Evolutionary conservation across 1,140 invertebrate genomes (phyloP).

Genomic region (Heliconius melpomene): DNA sequence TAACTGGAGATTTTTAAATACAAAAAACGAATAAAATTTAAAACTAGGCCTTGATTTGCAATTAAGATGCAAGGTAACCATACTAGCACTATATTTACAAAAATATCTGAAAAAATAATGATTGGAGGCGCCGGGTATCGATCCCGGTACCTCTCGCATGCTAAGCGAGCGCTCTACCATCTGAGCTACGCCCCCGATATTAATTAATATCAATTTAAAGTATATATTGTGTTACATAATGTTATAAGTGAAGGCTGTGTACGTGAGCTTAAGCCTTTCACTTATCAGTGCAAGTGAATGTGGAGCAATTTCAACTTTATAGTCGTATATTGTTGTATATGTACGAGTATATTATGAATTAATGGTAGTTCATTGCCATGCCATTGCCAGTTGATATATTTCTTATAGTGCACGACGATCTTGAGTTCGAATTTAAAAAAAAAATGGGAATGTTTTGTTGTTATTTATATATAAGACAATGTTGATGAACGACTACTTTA

Average conservation of each 20-base stretch:
- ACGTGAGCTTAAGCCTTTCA: constrained; percentile 35
- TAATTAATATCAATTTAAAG: constrained; percentile 6
- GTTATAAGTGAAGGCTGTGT: background rate
- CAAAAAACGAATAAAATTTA: too few relatives aligned
- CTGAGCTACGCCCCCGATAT: constrained; percentile 56
- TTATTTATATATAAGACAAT: too few relatives aligned
- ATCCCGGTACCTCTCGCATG: constrained; percentile 93
- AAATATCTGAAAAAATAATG: too few relatives aligned
- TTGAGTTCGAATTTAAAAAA: background rate
- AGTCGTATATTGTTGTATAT: background rate
- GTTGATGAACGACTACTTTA: too few relatives aligned
- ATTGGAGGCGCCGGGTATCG: constrained; percentile 81
- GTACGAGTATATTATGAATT: background rate
- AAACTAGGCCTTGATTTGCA: too few relatives aligned
- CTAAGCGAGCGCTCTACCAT: constrained; percentile 92
- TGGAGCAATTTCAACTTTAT: background rate
- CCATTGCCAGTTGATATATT: background rate
- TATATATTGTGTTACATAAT: background rate
- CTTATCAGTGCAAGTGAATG: constrained; percentile 13
- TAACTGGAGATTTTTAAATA: too few relatives aligned
- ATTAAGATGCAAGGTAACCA: too few relatives aligned
- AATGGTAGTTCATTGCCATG: background rate
- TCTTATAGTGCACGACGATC: background rate
- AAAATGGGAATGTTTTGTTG: background rate
- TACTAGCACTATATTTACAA: too few relatives aligned